A percentile compares a stretch with the other conserved stretches of the same genome.
Conservation (phyloP, 1,140 invertebrate genomes). For the Drosophila obscura region DNA sequence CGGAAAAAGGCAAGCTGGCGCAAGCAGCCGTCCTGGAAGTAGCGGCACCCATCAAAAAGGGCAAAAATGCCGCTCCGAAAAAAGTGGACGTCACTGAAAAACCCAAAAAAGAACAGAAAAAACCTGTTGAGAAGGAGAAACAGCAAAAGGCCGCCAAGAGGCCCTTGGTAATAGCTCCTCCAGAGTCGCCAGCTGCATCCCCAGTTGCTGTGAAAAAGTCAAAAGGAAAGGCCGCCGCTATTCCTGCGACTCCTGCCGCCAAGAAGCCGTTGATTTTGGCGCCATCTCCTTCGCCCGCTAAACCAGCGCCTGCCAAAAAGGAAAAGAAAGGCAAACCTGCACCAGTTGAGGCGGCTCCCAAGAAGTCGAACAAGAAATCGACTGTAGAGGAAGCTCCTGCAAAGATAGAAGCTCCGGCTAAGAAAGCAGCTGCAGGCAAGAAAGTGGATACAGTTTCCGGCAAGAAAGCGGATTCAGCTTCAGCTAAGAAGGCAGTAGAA, state of each 20-base stretch:
- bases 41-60: constrained; percentile 11
- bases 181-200: constrained; percentile 37
- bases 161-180: constrained; percentile 59
- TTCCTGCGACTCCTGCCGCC: neutral
- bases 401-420: constrained; percentile 1
- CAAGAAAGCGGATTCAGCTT: neutral
- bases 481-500: constrained; percentile 3
- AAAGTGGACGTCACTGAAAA: neutral
- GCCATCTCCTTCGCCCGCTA: constrained; percentile 27
- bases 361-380: constrained; percentile 9
- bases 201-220: constrained; percentile 22
- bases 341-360: neutral
- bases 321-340: constrained; percentile 17
- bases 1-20: constrained; percentile 51
- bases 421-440: neutral
- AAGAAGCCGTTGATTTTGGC: constrained; percentile 23
- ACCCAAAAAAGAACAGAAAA: constrained; percentile 10
- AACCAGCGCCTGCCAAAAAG: constrained; percentile 14
- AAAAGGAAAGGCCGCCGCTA: constrained; percentile 2
- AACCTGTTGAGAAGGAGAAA: constrained; percentile 6
- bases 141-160: constrained; percentile 33
- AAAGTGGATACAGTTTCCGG: neutral
- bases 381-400: neutral
- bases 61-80: constrained; percentile 11
- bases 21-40: constrained; percentile 2